Evolutionary conservation across 2,797 vertebrate species (phyloP).

Genomic region (Catostomus latipinnis): DNA sequence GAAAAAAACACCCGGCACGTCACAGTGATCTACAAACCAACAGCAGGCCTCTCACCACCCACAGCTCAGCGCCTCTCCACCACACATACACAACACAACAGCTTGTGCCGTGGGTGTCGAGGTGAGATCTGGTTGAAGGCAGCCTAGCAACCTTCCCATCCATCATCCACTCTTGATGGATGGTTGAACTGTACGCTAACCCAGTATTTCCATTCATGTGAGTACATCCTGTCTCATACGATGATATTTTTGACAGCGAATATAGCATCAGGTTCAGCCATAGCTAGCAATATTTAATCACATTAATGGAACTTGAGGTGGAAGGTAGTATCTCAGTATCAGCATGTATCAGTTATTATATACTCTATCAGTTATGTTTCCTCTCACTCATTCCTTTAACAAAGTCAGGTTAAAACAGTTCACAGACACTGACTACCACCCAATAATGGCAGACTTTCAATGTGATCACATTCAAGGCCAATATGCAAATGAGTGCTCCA

Average conservation of each 20-base stretch:
- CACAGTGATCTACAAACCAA: not conserved
- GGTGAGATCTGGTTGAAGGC: slow-evolving; percentile 41
- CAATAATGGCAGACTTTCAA: too few relatives aligned
- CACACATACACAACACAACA: slow-evolving; percentile 16
- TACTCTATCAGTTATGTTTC: too few relatives aligned
- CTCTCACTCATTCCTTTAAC: too few relatives aligned
- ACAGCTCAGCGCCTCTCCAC: not conserved
- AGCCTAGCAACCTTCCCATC: slow-evolving; percentile 26
- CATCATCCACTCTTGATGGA: slow-evolving; percentile 1
- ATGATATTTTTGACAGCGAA: not conserved
- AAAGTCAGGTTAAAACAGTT: too few relatives aligned
- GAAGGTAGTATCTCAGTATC: too few relatives aligned
- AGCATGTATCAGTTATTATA: too few relatives aligned
- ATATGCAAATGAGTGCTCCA: too few relatives aligned
- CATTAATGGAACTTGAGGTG: too few relatives aligned
- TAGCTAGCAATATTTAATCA: not conserved
- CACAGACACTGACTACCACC: too few relatives aligned
- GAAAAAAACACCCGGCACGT: not conserved
- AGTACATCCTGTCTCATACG: not conserved
- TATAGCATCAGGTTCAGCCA: not conserved
- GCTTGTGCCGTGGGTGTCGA: slow-evolving; percentile 45
- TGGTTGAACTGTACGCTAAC: slow-evolving; percentile 38
- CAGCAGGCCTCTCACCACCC: slow-evolving; percentile 11
- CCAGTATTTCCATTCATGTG: slow-evolving; percentile 10
- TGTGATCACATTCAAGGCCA: too few relatives aligned